Evolutionary conservation across 2,888 invertebrate species (phyloP), one percentile per base, ranked within the genome.

Genomic region (Athalia rosae): DNA sequence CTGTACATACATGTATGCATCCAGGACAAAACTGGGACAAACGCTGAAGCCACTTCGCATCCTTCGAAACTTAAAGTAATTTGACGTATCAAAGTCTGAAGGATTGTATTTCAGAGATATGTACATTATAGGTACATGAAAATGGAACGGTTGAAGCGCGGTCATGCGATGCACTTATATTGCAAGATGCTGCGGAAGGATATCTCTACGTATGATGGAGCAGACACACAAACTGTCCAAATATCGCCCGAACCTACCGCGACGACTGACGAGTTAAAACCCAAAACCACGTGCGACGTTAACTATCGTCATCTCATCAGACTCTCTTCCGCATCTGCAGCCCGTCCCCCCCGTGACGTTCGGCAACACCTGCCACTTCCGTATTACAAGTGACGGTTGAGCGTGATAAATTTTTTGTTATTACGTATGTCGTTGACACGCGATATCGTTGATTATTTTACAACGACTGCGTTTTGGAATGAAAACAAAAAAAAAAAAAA

Each of bases 331-430:
- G 28, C 28, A 28, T 28, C 28, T 2, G 28, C 28, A 2, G 28
- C 28, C 28, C 28, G 58, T 71, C 74, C 47, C 62, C 61, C 74
- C 61, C 74, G 74, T 62, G 62, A 74, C 59, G 61, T 74, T 41
- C 61, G 48, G 15, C 74, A 74, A 74, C 74, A 62, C 74, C 74
- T 74, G 74, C 62, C 74, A 74, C 45, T 61, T 41, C 61, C 61
- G 48, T 74, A 48, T 74, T 61, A 74, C 74, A 13, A 47, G 48
- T 47, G 61, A 61, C 74, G 48, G 61, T 62, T 48, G 6, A 62
- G 62, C 50, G 74, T 73, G 73, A 73, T 59, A 47, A 73, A 56
- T 69, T 69, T 69, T 69, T 43, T 41, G 56, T 69, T 53, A 59
- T 73, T 45, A 59, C 59, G 73, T 28, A 28, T 58, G 15, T 73